Percentiles rank a stretch among this genome's conserved stretches.
Conservation (phyloP, 2,888 invertebrate genomes). For the Brachylomia viminalis region DNA sequence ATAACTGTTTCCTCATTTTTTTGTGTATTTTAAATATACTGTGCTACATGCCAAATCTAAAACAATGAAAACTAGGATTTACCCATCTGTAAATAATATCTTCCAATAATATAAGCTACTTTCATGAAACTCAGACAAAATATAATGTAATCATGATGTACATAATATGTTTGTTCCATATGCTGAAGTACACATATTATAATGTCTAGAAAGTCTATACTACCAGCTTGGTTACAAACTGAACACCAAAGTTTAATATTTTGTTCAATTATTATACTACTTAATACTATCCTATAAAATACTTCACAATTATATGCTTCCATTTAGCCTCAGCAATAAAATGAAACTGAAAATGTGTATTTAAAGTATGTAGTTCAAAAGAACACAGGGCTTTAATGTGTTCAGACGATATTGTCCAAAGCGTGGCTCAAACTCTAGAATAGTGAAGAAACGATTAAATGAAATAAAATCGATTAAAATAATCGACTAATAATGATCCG, state of each 20-base stretch:
- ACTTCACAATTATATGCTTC: constrained; percentile 40
- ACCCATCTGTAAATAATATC: constrained; percentile 20
- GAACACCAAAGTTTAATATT: not conserved
- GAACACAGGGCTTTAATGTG: constrained; percentile 82
- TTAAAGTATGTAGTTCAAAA: constrained; percentile 53
- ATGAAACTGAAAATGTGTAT: constrained; percentile 18
- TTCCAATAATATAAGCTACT: constrained; percentile 10
- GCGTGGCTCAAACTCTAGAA: constrained; percentile 77
- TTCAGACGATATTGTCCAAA: constrained; percentile 77
- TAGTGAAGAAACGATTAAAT: constrained; percentile 64
- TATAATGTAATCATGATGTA: constrained; percentile 9
- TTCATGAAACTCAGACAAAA: constrained; percentile 22
- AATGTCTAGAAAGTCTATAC: not conserved
- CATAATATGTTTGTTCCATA: constrained; percentile 2
- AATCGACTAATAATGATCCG: constrained; percentile 49
- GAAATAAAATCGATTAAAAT: constrained; percentile 63
- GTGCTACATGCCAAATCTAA: constrained; percentile 42
- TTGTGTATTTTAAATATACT: not conserved
- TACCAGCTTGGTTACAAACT: not conserved
- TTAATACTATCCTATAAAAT: constrained; percentile 10
- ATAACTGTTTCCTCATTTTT: not conserved
- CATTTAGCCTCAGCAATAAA: constrained; percentile 32
- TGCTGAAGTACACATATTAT: not conserved
- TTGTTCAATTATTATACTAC: not conserved
- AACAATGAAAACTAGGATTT: not conserved